phyloP scores from a whole-genome alignment of 2,797 vertebrate species.

The Chrysocyon brachyurus region DNA sequence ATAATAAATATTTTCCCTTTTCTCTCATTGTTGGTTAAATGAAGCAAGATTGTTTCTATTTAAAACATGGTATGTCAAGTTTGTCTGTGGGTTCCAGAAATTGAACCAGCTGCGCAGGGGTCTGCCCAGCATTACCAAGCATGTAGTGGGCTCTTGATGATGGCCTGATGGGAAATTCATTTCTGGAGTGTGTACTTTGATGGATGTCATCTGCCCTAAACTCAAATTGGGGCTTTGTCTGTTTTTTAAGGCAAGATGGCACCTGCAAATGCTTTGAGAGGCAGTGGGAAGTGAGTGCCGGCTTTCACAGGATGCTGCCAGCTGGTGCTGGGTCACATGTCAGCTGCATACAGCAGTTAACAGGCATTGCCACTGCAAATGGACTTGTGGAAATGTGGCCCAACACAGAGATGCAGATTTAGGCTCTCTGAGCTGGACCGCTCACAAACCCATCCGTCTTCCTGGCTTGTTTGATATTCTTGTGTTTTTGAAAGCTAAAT shows the following conservation, averaged over 20 bases:
- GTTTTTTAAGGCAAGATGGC: neutral
- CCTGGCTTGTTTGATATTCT: neutral
- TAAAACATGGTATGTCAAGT: constrained; percentile 28
- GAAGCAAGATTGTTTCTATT: constrained; percentile 46
- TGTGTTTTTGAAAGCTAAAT: neutral
- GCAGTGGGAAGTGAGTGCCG: neutral
- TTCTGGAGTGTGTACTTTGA: neutral
- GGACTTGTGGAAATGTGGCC: neutral
- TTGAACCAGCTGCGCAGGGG: neutral
- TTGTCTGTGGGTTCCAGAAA: neutral
- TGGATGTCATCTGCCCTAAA: neutral
- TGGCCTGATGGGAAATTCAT: neutral
- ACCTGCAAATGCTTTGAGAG: neutral
- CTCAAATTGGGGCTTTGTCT: neutral
- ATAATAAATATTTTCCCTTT: constrained; percentile 64
- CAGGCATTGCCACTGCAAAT: neutral
- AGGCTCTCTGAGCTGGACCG: neutral
- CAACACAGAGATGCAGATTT: neutral
- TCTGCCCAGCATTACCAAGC: neutral
- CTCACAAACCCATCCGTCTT: neutral
- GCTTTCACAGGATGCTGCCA: neutral
- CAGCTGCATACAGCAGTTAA: neutral
- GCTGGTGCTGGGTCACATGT: neutral
- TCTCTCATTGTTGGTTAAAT: constrained; percentile 26
- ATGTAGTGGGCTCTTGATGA: constrained; percentile 41